A percentile compares a stretch with the other conserved stretches of the same genome.
These are phyloP conservation scores for Lipophrys pholis DNA, from an alignment of 2,113 vertebrate genomes.

Conservation along the genomic window DNA sequence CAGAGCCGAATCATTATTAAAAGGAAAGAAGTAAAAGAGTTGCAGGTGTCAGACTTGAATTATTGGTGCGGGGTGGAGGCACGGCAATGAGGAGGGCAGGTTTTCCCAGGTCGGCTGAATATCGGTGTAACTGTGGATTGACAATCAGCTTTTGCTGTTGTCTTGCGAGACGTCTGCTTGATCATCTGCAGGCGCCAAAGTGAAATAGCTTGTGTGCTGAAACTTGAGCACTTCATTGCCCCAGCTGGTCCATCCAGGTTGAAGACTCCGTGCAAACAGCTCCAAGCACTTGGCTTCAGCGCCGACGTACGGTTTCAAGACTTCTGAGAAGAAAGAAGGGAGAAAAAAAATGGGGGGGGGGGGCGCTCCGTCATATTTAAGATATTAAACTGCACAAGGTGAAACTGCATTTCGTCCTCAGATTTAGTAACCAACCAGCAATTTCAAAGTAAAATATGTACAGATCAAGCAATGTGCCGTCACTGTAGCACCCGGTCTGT, in stretches of 20 bases:
- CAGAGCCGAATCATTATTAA: conserved; percentile 29
- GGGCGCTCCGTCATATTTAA: too few species aligned
- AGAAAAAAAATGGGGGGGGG: too few species aligned
- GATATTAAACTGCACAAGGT: too few species aligned
- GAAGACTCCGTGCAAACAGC: conserved; percentile 93
- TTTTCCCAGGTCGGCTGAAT: not conserved
- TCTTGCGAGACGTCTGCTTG: not conserved
- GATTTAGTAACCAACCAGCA: too few species aligned
- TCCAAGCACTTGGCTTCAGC: conserved; percentile 87
- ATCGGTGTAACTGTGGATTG: not conserved
- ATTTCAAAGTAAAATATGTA: too few species aligned
- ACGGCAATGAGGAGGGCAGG: not conserved
- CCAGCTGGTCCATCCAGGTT: conserved; percentile 97
- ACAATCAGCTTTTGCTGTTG: not conserved
- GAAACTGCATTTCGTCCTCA: too few species aligned
- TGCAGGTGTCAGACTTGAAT: conserved; percentile 2
- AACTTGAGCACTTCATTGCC: conserved; percentile 98
- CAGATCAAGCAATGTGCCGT: too few species aligned
- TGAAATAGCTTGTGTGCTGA: conserved; percentile 90
- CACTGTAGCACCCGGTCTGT: too few species aligned
- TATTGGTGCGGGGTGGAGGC: not conserved
- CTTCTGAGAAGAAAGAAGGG: conserved; percentile 71
- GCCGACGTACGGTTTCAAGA: conserved; percentile 88
- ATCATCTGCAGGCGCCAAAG: conserved; percentile 49
- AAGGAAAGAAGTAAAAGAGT: conserved; percentile 29